Percentiles rank a stretch among this genome's conserved stretches.
Evolutionary conservation across 2,113 vertebrate genomes (phyloP).

Genomic region (Varanus salvator): DNA sequence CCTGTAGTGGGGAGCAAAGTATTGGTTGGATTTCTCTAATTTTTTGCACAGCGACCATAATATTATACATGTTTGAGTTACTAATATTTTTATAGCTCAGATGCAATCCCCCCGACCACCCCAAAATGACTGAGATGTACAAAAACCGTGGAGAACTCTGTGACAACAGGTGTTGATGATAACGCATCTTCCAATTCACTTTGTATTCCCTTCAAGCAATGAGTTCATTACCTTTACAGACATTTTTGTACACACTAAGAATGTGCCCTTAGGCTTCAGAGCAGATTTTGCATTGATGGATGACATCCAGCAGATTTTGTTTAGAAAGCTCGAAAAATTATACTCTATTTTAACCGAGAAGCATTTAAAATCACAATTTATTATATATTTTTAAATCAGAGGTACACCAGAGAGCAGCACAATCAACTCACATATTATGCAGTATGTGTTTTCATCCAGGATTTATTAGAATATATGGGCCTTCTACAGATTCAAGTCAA

Average conservation of each 20-base stretch:
- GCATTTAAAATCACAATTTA: conserved; percentile 11
- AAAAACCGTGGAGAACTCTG: neutral
- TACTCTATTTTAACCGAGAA: conserved; percentile 5
- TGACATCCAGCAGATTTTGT: neutral
- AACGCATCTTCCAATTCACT: conserved; percentile 50
- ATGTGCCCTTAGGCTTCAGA: conserved; percentile 35
- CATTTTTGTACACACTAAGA: conserved; percentile 57
- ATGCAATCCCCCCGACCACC: conserved; percentile 32
- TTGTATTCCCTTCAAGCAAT: conserved; percentile 20
- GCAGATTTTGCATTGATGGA: conserved; percentile 35
- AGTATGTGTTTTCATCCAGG: neutral
- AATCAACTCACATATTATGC: neutral
- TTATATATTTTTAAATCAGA: conserved; percentile 38
- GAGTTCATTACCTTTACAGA: conserved; percentile 53
- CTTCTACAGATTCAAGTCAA: neutral
- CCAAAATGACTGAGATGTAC: conserved; percentile 44
- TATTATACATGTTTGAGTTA: conserved; percentile 18
- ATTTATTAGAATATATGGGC: neutral
- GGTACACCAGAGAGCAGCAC: conserved; percentile 5
- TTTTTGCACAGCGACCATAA: conserved; percentile 19
- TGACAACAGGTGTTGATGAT: neutral
- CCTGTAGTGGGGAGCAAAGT: neutral
- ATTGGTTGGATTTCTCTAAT: conserved; percentile 1
- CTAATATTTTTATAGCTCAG: conserved; percentile 60
- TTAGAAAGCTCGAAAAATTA: conserved; percentile 8